phyloP scores from a whole-genome alignment of 2,888 invertebrate species.

The Sinohyriopsis cumingii region DNA sequence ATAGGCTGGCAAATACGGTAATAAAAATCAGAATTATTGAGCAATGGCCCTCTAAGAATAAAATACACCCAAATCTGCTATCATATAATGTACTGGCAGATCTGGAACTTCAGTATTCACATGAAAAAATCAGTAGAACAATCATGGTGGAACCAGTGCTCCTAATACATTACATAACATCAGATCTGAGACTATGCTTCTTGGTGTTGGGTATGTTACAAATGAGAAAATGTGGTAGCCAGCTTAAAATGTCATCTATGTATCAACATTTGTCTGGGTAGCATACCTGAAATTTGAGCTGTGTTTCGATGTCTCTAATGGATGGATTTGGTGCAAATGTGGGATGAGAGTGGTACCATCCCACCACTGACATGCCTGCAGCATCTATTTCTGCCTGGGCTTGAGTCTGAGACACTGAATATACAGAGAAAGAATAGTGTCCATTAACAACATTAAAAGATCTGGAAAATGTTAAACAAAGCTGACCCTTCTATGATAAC shows the following conservation, averaged over 20 bases:
- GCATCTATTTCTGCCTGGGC: slow-evolving; percentile 77
- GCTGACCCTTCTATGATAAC: no score
- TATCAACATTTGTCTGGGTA: background rate
- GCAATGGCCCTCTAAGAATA: no score
- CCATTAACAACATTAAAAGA: slow-evolving; percentile 1
- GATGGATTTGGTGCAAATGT: slow-evolving; percentile 82
- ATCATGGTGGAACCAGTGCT: background rate
- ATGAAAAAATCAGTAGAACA: no score
- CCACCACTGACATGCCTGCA: slow-evolving; percentile 76
- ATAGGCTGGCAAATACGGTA: no score
- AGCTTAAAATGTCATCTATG: background rate
- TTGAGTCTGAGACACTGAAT: slow-evolving; percentile 77
- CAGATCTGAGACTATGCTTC: no score
- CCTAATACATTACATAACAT: no score
- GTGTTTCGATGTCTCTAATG: slow-evolving; percentile 80
- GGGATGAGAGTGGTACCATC: slow-evolving; percentile 88
- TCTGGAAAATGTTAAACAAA: slow-evolving; percentile 1
- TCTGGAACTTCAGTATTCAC: no score
- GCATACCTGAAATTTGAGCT: slow-evolving; percentile 77
- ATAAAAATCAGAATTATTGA: no score
- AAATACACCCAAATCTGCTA: no score
- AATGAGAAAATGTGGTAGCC: no score
- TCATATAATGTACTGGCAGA: no score
- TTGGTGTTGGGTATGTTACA: no score
- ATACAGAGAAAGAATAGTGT: slow-evolving; percentile 5